Evolutionary conservation across 1,140 invertebrate genomes (phyloP), one percentile per base, ranked within the genome.

Genomic region (Orius insidiosus): DNA sequence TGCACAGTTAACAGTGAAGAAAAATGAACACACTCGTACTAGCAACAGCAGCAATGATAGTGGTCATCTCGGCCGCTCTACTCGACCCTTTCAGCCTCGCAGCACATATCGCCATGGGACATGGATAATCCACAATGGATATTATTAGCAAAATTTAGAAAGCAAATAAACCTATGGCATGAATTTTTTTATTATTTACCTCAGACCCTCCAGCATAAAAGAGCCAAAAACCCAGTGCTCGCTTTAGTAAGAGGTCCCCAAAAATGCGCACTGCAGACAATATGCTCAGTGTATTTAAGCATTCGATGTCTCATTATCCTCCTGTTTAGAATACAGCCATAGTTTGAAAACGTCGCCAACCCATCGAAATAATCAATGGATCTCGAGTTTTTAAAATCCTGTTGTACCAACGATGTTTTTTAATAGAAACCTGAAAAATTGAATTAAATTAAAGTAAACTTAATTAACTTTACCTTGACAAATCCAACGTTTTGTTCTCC

Each of bases 231-330:
- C 1, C 95, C 95, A 7, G 93, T 93, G 40, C 84, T 82, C 59
- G 97, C 90, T 0, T 90, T 87, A 0, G 90, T 96, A 24, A 98
- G 77, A 0, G 96, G 96, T 34, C 92, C 96, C 81, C 89, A 98
- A 63, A 98, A 95, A 48, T 89, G 81, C 51, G 86, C 87, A 64
- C 90, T 84, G 64, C 94, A 98, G 53, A 90, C 83, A 3, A 97
- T 71, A 69, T 98, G 90, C 57, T 97, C 78, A 0, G 95, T 98
- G 58, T 99, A 98, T 60, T 99, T 99, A 1, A 99, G 65, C 70
- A 75, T 61, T 35, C 61, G 60, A 57, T 85, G 81, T 50, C 92
- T 75, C 56, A 94, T 99, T 96, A 63, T 99, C 89, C 61, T 99
- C 96, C 51, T 93, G 72, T 61, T 95, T 88, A 1, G 87, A 89